phyloP scores from a whole-genome alignment of 2,888 invertebrate genomes.

The Syrista parreyssii region DNA sequence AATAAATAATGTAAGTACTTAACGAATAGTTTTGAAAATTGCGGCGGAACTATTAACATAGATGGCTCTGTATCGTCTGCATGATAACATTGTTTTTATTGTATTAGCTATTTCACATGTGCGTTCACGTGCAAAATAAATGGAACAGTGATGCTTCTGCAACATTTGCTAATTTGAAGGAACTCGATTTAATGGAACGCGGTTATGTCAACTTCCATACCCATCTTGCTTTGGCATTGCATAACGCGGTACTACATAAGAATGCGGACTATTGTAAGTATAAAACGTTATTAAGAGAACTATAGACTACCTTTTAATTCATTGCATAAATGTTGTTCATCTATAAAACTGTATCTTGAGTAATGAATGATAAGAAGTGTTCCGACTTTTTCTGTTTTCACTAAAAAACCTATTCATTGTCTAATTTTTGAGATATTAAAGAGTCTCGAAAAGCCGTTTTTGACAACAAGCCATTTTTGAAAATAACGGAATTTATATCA shows the following conservation, averaged over 20 bases:
- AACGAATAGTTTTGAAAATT: neutral
- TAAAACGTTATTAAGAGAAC: conserved; percentile 20
- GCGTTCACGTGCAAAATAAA: conserved; percentile 50
- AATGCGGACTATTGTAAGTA: conserved; percentile 63
- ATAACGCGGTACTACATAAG: conserved; percentile 59
- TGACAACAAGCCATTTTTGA: too few relatives aligned
- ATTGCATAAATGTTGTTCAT: neutral
- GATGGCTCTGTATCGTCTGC: neutral
- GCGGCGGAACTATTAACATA: too few relatives aligned
- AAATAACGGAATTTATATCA: too few relatives aligned
- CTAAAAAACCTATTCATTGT: too few relatives aligned
- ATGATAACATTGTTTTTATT: conserved; percentile 7
- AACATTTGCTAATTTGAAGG: conserved; percentile 35
- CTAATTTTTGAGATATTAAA: too few relatives aligned
- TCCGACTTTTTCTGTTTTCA: too few relatives aligned
- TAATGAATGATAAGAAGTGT: too few relatives aligned
- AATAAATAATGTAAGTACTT: conserved; percentile 55
- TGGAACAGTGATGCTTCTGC: conserved; percentile 55
- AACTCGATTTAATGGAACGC: conserved; percentile 53
- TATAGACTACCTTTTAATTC: conserved; percentile 34
- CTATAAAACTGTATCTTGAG: too few relatives aligned
- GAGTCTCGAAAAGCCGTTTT: too few relatives aligned
- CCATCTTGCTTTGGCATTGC: conserved; percentile 57
- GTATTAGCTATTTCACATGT: conserved; percentile 59
- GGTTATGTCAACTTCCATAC: conserved; percentile 62